A percentile compares a stretch with the other conserved stretches of the same genome.
Conservation (phyloP, 2,113 vertebrate species). For the Lepisosteus oculatus region DNA sequence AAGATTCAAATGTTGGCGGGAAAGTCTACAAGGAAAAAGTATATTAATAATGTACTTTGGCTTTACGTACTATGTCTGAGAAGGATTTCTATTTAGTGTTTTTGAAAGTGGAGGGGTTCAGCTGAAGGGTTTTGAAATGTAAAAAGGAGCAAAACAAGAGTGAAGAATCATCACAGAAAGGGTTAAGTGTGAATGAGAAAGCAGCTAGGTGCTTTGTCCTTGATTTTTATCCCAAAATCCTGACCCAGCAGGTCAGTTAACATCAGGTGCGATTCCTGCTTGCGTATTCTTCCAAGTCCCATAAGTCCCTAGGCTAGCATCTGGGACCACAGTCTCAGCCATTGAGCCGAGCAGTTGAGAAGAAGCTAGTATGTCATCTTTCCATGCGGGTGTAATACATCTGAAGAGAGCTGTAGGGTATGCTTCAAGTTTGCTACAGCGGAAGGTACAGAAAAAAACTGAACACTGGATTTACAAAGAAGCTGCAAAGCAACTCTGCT, state of each 20-base stretch:
- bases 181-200: not conserved
- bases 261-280: constrained; percentile 8
- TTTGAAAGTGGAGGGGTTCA: too few species aligned
- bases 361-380: not conserved
- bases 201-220: not conserved
- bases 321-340: not conserved
- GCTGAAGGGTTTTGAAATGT: too few species aligned
- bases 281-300: not conserved
- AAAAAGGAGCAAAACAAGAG: not conserved
- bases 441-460: not conserved
- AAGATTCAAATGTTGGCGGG: too few species aligned
- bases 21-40: too few species aligned
- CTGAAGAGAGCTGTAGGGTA: not conserved
- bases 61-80: too few species aligned
- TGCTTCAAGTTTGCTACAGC: constrained; percentile 3
- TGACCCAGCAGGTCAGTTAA: constrained; percentile 2
- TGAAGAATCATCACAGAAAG: not conserved
- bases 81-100: too few species aligned
- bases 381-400: not conserved
- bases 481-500: not conserved
- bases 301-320: not conserved
- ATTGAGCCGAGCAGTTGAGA: not conserved
- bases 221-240: not conserved
- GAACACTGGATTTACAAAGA: not conserved
- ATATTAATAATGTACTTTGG: too few species aligned